Conservation (phyloP, 2,888 invertebrate species). For the Drosophila pseudotakahashii region DNA sequence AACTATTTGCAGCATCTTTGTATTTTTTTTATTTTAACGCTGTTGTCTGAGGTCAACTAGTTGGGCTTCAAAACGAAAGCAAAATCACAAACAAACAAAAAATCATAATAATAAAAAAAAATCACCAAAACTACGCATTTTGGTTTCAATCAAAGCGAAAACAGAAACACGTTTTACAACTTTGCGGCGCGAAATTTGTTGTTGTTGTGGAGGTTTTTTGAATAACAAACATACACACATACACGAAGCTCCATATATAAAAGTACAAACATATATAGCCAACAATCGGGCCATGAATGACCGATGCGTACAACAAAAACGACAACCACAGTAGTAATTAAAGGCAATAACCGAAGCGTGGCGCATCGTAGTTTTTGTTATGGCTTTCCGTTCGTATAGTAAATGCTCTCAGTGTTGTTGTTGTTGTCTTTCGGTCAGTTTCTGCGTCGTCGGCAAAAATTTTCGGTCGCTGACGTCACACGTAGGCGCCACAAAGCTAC, state of each 20-base stretch:
- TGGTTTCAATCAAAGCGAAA: slow-evolving; percentile 45
- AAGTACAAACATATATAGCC: slow-evolving; percentile 14
- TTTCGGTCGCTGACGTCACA: slow-evolving; percentile 69
- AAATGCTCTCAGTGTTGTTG: slow-evolving; percentile 24
- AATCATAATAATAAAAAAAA: slow-evolving; percentile 29
- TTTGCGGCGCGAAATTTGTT: slow-evolving; percentile 69
- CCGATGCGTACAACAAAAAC: slow-evolving; percentile 61
- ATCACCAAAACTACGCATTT: slow-evolving; percentile 67
- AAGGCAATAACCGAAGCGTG: slow-evolving; percentile 78
- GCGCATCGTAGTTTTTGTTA: slow-evolving; percentile 67
- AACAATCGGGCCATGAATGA: slow-evolving; percentile 67
- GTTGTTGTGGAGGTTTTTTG: slow-evolving; percentile 58
- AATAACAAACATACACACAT: slow-evolving; percentile 52
- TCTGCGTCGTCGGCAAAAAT: slow-evolving; percentile 56
- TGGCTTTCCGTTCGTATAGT: slow-evolving; percentile 63
- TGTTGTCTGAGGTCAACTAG: slow-evolving; percentile 72
- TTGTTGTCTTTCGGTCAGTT: slow-evolving; percentile 48
- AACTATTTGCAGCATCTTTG: slow-evolving; percentile 22
- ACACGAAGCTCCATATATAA: not conserved
- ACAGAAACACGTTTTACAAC: slow-evolving; percentile 77
- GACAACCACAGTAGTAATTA: slow-evolving; percentile 66
- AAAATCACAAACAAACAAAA: slow-evolving; percentile 44
- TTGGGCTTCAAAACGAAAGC: slow-evolving; percentile 57
- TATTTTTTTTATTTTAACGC: slow-evolving; percentile 30
- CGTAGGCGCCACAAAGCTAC: slow-evolving; percentile 51